Conservation (phyloP, 2,888 invertebrate genomes). For the Rosalia funebris region DNA sequence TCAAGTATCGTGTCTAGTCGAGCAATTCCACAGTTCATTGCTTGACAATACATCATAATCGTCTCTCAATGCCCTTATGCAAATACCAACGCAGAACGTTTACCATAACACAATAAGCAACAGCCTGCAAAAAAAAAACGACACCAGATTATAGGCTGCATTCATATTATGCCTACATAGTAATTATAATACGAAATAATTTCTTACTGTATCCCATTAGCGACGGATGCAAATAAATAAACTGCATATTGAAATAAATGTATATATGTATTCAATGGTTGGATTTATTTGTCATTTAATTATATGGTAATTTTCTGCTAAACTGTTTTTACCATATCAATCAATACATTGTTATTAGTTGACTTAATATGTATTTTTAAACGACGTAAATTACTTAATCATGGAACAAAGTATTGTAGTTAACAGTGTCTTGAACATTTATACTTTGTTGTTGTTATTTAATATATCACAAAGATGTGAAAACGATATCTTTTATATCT, state of each 20-base stretch:
- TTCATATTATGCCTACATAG: constrained; percentile 11
- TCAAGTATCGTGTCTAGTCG: too few species aligned
- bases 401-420: neutral
- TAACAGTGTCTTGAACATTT: too few species aligned
- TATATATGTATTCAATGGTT: constrained; percentile 14
- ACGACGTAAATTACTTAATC: constrained; percentile 4
- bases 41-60: neutral
- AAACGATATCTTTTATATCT: too few species aligned
- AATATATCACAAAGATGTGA: too few species aligned
- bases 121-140: neutral
- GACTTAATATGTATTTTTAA: constrained; percentile 24
- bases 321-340: constrained; percentile 33
- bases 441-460: too few species aligned
- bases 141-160: constrained; percentile 4
- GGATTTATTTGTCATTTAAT: constrained; percentile 53
- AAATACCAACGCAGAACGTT: constrained; percentile 2
- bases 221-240: constrained; percentile 17
- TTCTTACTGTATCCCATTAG: constrained; percentile 24
- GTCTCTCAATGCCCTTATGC: constrained; percentile 1
- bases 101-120: constrained; percentile 10
- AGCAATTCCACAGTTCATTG: too few species aligned
- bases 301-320: constrained; percentile 36
- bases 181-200: constrained; percentile 21
- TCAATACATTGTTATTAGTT: constrained; percentile 28
- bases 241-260: constrained; percentile 14